phyloP scores from a whole-genome alignment of 2,113 vertebrate species.

The Lathamus discolor region DNA sequence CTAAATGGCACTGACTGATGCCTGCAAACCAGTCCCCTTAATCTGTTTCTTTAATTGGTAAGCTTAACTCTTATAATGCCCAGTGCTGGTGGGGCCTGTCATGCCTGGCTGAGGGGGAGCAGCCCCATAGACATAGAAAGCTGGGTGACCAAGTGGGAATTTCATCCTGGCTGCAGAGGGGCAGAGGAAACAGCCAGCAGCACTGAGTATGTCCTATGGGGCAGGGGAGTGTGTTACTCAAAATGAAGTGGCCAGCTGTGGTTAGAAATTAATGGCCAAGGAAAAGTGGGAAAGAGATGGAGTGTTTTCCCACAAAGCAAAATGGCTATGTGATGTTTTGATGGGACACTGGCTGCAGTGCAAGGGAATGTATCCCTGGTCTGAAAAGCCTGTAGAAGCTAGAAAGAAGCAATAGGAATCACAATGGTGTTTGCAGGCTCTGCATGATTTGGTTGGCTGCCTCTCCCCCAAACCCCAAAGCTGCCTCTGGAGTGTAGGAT shows the following conservation, averaged over 20 bases:
- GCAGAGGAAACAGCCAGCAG: background rate
- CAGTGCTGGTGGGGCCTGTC: background rate
- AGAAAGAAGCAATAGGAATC: background rate
- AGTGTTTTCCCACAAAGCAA: background rate
- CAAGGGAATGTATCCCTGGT: background rate
- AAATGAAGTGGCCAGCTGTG: background rate
- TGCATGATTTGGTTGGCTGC: background rate
- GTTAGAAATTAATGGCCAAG: background rate
- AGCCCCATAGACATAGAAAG: background rate
- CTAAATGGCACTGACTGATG: slow-evolving; percentile 71
- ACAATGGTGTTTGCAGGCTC: background rate
- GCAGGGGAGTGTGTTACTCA: background rate
- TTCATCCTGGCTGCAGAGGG: rapidly evolving
- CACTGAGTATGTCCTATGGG: rapidly evolving
- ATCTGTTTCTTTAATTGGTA: slow-evolving; percentile 35
- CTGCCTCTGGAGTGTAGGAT: background rate
- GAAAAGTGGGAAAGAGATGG: background rate
- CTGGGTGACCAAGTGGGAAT: rapidly evolving
- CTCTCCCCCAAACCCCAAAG: background rate
- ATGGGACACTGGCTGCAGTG: background rate
- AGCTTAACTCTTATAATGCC: background rate
- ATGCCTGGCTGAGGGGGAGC: background rate
- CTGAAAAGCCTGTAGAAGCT: background rate
- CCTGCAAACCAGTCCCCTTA: background rate
- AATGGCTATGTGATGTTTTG: rapidly evolving